These are phyloP conservation scores for Dendronephthya gigantea DNA, from an alignment of 64 coral and sea anemone genomes.

Conservation along the genomic window DNA sequence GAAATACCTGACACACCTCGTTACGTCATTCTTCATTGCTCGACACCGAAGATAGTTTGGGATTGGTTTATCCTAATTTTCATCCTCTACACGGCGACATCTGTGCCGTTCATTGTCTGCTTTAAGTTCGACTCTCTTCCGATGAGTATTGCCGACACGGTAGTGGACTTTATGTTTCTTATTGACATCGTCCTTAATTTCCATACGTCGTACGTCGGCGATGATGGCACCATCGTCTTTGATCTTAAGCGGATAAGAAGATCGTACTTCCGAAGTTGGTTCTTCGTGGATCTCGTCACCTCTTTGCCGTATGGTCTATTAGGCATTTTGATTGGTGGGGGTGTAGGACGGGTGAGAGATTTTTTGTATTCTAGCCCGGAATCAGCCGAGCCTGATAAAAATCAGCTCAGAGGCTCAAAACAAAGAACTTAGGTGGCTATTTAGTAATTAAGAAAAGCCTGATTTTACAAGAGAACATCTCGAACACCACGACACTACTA, in stretches of 20 bases:
- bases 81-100: constrained; percentile 5
- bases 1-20: neutral
- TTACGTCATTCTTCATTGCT: neutral
- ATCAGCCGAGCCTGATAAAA: too few relatives aligned
- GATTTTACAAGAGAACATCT: too few relatives aligned
- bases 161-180: neutral
- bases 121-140: neutral
- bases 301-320: neutral
- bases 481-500: too few relatives aligned
- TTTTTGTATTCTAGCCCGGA: too few relatives aligned
- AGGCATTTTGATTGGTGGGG: neutral
- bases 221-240: neutral
- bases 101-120: neutral
- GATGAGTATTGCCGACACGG: neutral
- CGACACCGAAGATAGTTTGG: neutral
- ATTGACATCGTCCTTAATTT: neutral
- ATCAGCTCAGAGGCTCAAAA: too few relatives aligned
- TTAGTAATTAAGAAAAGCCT: too few relatives aligned
- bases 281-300: neutral
- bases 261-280: neutral
- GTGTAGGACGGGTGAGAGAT: neutral
- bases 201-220: neutral
- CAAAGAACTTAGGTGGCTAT: too few relatives aligned
- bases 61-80: constrained; percentile 7
- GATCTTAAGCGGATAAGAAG: neutral